Conservation (phyloP, 2,113 vertebrate genomes). For the Onychostoma macrolepis region DNA sequence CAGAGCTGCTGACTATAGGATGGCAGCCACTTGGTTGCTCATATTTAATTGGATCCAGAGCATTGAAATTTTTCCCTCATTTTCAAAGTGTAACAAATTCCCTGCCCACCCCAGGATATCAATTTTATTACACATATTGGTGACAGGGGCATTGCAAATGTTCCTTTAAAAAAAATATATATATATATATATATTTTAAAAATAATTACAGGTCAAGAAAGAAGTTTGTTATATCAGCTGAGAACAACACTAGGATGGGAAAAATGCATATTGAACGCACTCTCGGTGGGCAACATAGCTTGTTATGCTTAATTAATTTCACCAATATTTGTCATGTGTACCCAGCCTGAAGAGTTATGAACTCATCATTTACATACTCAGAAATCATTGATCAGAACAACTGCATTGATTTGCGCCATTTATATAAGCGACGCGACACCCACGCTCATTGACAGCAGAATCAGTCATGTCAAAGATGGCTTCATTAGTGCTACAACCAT, state of each 20-base stretch:
- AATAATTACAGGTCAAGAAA: background rate
- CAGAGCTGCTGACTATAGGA: background rate
- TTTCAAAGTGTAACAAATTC: constrained; percentile 34
- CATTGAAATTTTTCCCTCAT: constrained; percentile 26
- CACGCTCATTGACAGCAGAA: constrained; percentile 33
- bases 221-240: background rate
- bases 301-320: constrained; percentile 46
- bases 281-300: background rate
- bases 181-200: too few relatives aligned
- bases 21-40: background rate
- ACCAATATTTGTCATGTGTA: constrained; percentile 24
- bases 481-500: constrained; percentile 41
- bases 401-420: constrained; percentile 48
- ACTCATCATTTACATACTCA: constrained; percentile 39
- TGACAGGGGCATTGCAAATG: background rate
- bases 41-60: constrained; percentile 36
- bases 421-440: constrained; percentile 28
- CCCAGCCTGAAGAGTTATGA: constrained; percentile 42
- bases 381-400: constrained; percentile 51
- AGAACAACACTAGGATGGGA: background rate
- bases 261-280: background rate
- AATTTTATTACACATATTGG: constrained; percentile 1
- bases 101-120: constrained; percentile 5
- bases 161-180: too few relatives aligned
- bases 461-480: constrained; percentile 55